Conservation (phyloP, 2,888 invertebrate species). For the Magallana nippona region DNA sequence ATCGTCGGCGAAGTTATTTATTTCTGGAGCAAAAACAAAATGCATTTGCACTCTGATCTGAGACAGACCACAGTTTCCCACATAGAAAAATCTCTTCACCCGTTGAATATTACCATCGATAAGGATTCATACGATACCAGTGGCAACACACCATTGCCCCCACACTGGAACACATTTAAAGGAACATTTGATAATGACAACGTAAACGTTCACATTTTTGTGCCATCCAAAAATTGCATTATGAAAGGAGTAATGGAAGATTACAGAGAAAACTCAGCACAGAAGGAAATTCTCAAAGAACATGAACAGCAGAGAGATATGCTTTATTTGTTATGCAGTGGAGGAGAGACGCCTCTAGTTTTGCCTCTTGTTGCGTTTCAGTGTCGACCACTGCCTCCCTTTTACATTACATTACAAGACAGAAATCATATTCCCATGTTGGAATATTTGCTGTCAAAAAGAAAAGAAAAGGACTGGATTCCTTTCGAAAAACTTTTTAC, state of each 20-base stretch:
- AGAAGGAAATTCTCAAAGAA: not conserved
- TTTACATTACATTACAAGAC: constrained; percentile 39
- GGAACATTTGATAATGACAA: constrained; percentile 39
- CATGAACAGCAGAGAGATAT: constrained; percentile 40
- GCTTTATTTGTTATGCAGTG: constrained; percentile 25
- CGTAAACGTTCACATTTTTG: constrained; percentile 41
- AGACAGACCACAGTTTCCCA: constrained; percentile 3
- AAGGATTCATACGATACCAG: not conserved
- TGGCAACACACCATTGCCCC: not conserved
- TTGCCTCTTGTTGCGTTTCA: constrained; percentile 43
- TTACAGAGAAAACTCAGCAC: constrained; percentile 13
- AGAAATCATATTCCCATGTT: constrained; percentile 1
- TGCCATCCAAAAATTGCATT: constrained; percentile 40
- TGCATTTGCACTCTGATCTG: not conserved
- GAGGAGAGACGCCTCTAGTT: constrained; percentile 26
- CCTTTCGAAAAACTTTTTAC: not conserved
- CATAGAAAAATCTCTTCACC: constrained; percentile 14
- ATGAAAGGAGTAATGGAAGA: constrained; percentile 35
- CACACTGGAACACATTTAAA: constrained; percentile 36
- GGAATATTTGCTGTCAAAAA: constrained; percentile 17
- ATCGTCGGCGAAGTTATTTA: not conserved
- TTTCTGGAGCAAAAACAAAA: not conserved
- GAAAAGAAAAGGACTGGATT: constrained; percentile 41
- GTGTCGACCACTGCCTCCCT: constrained; percentile 43
- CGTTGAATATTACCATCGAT: constrained; percentile 18